Conservation (phyloP, 2,113 vertebrate genomes). For the Carlito syrichta region DNA sequence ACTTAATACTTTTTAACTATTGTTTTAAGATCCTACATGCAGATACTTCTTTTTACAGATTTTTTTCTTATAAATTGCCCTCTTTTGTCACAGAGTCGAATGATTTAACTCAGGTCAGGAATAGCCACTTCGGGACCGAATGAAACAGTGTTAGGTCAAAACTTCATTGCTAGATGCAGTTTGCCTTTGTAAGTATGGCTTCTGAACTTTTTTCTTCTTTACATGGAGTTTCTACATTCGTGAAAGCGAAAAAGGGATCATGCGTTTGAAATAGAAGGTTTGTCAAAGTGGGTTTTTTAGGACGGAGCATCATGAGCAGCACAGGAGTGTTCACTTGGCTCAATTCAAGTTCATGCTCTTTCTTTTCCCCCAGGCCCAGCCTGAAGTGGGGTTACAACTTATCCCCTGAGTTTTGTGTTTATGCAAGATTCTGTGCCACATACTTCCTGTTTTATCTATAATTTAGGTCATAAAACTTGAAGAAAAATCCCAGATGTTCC, state of each 20-base stretch:
- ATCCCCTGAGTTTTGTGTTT: constrained; percentile 9
- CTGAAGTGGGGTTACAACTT: neutral
- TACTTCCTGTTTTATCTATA: neutral
- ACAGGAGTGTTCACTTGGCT: neutral
- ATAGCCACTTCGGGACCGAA: neutral
- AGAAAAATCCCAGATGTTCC: neutral
- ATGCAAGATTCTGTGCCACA: neutral
- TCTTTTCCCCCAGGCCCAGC: neutral
- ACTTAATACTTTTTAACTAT: too few relatives aligned
- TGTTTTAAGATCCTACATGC: neutral
- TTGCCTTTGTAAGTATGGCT: neutral
- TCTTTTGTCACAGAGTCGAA: neutral
- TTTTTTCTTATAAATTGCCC: neutral
- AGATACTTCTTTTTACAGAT: neutral
- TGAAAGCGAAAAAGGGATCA: neutral
- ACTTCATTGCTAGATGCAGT: neutral
- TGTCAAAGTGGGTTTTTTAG: neutral
- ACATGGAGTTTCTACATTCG: neutral
- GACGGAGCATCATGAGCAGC: neutral
- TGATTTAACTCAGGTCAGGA: neutral
- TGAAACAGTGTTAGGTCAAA: neutral
- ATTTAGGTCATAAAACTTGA: neutral
- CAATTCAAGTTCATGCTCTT: neutral
- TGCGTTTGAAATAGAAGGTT: neutral
- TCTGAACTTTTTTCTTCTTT: neutral